A percentile compares a stretch with the other conserved stretches of the same genome.
Evolutionary conservation across 2,888 invertebrate species (phyloP).

Genomic region (Pyrochroa serraticornis): DNA sequence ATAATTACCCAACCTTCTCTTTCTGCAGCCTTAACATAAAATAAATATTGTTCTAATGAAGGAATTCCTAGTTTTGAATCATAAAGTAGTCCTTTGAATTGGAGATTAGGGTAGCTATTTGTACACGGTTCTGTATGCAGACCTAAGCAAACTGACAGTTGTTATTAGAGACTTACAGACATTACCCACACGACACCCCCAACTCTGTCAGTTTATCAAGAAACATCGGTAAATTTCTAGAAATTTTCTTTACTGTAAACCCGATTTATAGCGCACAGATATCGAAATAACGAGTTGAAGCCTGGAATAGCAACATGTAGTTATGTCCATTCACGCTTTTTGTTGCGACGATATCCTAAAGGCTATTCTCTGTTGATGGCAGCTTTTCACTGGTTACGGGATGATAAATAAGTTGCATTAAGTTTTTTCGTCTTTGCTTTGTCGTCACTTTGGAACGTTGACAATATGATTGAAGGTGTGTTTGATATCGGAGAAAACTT

Average conservation of each 20-base stretch:
- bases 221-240: neutral
- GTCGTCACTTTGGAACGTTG: slow-evolving; percentile 5
- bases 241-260: too few relatives aligned
- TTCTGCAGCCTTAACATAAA: neutral
- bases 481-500: slow-evolving; percentile 19
- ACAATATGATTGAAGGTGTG: slow-evolving; percentile 23
- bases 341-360: too few relatives aligned
- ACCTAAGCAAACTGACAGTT: slow-evolving; percentile 18
- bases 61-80: slow-evolving; percentile 7
- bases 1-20: neutral
- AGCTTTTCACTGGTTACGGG: neutral
- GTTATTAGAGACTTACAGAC: neutral
- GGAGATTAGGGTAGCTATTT: slow-evolving; percentile 14
- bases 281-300: too few relatives aligned
- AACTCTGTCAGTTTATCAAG: neutral
- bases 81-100: slow-evolving; percentile 14
- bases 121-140: slow-evolving; percentile 1
- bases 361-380: neutral
- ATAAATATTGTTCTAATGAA: slow-evolving; percentile 16
- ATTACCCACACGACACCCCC: too few relatives aligned
- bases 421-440: slow-evolving; percentile 1
- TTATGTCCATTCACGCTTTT: too few relatives aligned
- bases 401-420: slow-evolving; percentile 16
- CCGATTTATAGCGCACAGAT: too few relatives aligned
- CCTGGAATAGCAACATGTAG: too few relatives aligned